Conservation (phyloP, 2,797 vertebrate genomes). For the Prunella strophiata region DNA sequence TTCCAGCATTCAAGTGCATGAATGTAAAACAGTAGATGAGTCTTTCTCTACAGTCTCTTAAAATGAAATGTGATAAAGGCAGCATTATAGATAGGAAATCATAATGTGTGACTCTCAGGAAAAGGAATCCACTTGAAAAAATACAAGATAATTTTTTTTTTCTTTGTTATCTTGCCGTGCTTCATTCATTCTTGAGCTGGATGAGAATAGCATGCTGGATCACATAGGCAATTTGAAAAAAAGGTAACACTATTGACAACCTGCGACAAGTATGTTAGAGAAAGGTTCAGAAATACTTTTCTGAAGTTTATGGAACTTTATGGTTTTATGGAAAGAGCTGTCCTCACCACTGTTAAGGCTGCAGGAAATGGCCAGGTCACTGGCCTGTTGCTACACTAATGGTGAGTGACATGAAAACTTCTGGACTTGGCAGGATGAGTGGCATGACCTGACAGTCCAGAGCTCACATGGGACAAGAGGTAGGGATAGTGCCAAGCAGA, state of each 20-base stretch:
- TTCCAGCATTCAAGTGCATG: background rate
- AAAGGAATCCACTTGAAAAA: background rate
- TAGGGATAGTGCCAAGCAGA: background rate
- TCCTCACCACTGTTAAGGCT: background rate
- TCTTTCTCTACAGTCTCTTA: background rate
- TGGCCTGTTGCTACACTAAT: background rate
- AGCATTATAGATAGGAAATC: background rate
- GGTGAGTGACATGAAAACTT: fast-evolving
- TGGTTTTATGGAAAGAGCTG: background rate
- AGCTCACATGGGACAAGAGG: background rate
- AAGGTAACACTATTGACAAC: background rate
- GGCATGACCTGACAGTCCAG: background rate
- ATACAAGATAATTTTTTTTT: background rate
- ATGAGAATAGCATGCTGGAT: background rate
- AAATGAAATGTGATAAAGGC: background rate
- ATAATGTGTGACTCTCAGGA: background rate
- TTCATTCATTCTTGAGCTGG: background rate
- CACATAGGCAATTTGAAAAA: background rate
- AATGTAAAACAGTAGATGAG: background rate
- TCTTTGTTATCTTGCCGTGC: background rate
- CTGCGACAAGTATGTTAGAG: background rate
- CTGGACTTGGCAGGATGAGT: background rate
- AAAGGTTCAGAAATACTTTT: background rate
- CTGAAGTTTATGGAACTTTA: background rate
- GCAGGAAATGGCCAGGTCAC: background rate